Base-by-base conservation (phyloP, 2,113 vertebrate species). In the Clarias magur region DNA sequence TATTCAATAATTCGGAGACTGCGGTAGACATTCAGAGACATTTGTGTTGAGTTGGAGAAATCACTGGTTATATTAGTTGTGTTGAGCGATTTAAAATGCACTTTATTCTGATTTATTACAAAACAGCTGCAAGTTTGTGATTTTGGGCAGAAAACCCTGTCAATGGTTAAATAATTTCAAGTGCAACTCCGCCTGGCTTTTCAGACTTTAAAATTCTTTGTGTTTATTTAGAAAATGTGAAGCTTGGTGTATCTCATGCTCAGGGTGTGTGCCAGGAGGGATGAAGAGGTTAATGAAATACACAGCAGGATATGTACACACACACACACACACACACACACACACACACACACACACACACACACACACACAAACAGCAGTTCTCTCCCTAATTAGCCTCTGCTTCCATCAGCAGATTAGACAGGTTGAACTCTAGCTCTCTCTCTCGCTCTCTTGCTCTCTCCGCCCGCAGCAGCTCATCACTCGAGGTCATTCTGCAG, bases 341-440 rank as follows among this genome's bases (percentile, higher is more conserved):
- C 65, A 80, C 80, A 81, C 59, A 62, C 38, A 82, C 34, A 53
- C 60, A 65, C 80, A 23, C 34, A 63, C 80, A 42, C 62, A 83
- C 11, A 30, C 56, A 48, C 38, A 27, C 72, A 54, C 60, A 79
- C 73, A 67, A 19, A 53, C 75, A 67, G 73, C 75, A 67, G 62
- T 68, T 86, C 76, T 17, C 85, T 27, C 63, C 8, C 8, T 80
- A 86, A 86, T 86, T 86, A 86, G 63, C 76, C 85, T 67, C 76
- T 68, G 25, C 75, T 70, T 86, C 56, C 54, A 86, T 80, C 85
- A 42, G 53, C 63, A 86, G 78, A 86, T 86, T 80, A 86, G 63
- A 79, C 85, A 80, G 53, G 76, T 59, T 86, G 78, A 86, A 80
- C 85, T 86, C 56, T 85, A 13, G 0, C 76, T 76, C 25, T 63